Conservation (phyloP, 2,888 invertebrate genomes). For the Trichogramma evanescens region DNA sequence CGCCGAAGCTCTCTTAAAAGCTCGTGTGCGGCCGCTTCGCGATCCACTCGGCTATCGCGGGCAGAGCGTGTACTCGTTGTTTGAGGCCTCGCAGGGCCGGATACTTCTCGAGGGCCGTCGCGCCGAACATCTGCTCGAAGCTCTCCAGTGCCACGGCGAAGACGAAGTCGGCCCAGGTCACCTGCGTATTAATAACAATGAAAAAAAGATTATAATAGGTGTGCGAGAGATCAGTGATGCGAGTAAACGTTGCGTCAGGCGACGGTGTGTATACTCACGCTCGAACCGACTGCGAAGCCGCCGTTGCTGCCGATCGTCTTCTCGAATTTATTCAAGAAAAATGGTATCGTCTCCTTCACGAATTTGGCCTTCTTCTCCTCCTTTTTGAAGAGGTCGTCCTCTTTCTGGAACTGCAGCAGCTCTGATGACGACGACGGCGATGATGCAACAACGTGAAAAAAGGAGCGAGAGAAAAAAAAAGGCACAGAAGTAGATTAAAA, state of each 20-base stretch:
- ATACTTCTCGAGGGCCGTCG: constrained; percentile 50
- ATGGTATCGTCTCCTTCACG: constrained; percentile 52
- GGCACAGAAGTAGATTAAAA: not conserved
- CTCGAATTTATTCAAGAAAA: constrained; percentile 53
- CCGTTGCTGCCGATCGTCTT: constrained; percentile 51
- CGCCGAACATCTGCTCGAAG: constrained; percentile 52
- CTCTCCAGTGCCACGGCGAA: constrained; percentile 54
- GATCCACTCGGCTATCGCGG: constrained; percentile 53
- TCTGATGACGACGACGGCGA: constrained; percentile 10
- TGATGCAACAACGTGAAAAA: too few relatives aligned
- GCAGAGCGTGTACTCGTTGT: constrained; percentile 51
- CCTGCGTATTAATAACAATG: constrained; percentile 41
- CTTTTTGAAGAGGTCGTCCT: constrained; percentile 52
- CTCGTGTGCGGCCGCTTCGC: constrained; percentile 54
- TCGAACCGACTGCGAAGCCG: constrained; percentile 52
- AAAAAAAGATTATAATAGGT: not conserved
- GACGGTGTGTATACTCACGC: constrained; percentile 41
- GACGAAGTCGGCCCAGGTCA: constrained; percentile 58
- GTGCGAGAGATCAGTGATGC: not conserved
- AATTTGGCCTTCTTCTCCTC: constrained; percentile 52
- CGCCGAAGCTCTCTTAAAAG: constrained; percentile 39
- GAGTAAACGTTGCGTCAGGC: not conserved
- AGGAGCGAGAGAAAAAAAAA: not conserved
- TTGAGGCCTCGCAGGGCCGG: constrained; percentile 52
- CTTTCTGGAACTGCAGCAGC: constrained; percentile 50